These are phyloP conservation scores for Arge pagana DNA, from an alignment of 2,888 invertebrate species.

Conservation along the genomic window DNA sequence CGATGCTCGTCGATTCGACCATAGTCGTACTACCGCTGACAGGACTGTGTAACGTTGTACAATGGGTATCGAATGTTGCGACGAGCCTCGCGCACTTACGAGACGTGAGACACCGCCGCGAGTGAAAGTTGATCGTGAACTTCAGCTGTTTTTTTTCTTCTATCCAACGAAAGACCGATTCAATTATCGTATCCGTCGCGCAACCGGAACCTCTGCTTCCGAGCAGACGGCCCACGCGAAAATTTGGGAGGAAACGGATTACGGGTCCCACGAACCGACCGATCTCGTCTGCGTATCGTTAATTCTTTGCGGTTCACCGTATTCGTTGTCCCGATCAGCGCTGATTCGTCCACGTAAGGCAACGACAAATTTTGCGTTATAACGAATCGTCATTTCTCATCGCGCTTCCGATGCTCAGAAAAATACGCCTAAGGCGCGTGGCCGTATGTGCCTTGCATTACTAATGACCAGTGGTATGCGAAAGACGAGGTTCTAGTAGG, in stretches of 20 bases:
- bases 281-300: too few relatives aligned
- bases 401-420: slow-evolving; percentile 8
- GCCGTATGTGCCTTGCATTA: slow-evolving; percentile 8
- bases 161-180: slow-evolving; percentile 28
- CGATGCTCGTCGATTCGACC: slow-evolving; percentile 5
- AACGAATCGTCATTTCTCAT: slow-evolving; percentile 12
- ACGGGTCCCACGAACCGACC: too few relatives aligned
- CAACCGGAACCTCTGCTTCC: too few relatives aligned
- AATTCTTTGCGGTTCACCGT: too few relatives aligned
- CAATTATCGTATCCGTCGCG: too few relatives aligned
- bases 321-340: too few relatives aligned
- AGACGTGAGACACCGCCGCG: slow-evolving; percentile 33
- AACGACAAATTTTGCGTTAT: too few relatives aligned
- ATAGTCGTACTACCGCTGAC: slow-evolving; percentile 12
- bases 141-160: slow-evolving; percentile 39
- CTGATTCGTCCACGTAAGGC: too few relatives aligned
- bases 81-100: slow-evolving; percentile 37
- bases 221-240: too few relatives aligned
- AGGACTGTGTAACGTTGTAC: slow-evolving; percentile 5
- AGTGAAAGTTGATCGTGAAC: slow-evolving; percentile 57
- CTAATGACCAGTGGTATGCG: too few relatives aligned
- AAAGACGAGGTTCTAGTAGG: too few relatives aligned
- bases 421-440: slow-evolving; percentile 11
- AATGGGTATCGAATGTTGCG: slow-evolving; percentile 23
- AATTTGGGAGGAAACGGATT: too few relatives aligned